phyloP scores from a whole-genome alignment of 2,797 vertebrate species.

The Bradypus variegatus region DNA sequence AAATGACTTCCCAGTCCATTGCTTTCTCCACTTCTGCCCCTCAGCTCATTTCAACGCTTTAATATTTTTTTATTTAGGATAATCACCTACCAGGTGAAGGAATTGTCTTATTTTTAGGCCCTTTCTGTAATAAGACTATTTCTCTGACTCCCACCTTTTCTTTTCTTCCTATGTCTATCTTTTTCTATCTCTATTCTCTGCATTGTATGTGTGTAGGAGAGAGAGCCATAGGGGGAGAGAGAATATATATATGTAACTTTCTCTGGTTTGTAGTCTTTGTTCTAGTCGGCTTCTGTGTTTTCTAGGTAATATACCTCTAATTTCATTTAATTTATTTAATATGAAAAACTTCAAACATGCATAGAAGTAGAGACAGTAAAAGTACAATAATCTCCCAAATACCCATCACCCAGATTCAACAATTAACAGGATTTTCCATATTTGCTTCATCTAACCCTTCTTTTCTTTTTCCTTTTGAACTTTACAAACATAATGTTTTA shows the following conservation, averaged over 20 bases:
- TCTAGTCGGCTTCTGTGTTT: slow-evolving; percentile 1
- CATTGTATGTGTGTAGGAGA: background rate
- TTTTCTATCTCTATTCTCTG: background rate
- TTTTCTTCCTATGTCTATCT: background rate
- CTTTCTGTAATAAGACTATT: background rate
- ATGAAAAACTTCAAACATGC: background rate
- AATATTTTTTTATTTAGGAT: slow-evolving; percentile 29
- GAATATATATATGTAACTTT: background rate
- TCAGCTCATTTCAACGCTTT: background rate
- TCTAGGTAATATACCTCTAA: background rate
- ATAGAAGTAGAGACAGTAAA: background rate
- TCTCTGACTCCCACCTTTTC: background rate
- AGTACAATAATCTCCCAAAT: background rate
- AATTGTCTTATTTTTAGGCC: background rate
- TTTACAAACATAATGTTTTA: background rate
- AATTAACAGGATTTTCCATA: background rate
- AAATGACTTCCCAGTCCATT: background rate
- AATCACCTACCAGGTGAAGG: background rate
- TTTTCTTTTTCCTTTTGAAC: background rate
- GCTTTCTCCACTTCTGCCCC: background rate
- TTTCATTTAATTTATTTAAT: slow-evolving; percentile 1
- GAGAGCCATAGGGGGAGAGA: background rate
- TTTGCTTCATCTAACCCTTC: background rate
- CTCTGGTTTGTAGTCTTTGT: background rate
- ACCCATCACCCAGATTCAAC: background rate